phyloP scores from a whole-genome alignment of 2,888 invertebrate genomes.

The Paralinhomoeus sp. region DNA sequence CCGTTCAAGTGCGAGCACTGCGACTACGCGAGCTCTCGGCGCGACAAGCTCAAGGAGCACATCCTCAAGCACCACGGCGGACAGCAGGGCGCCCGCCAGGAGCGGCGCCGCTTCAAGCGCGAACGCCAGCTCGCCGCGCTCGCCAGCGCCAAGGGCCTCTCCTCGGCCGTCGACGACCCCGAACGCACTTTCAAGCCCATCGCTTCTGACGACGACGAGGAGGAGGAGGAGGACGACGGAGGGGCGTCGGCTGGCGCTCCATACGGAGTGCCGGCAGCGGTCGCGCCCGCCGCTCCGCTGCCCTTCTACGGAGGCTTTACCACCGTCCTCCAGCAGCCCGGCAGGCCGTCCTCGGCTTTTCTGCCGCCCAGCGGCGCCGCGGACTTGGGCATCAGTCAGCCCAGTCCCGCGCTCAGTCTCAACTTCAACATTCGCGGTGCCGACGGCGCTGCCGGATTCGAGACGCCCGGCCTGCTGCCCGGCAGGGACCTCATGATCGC shows the following conservation, averaged over 20 bases:
- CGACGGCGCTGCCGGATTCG: too few relatives aligned
- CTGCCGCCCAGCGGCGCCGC: conserved; percentile 5
- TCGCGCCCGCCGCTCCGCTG: too few relatives aligned
- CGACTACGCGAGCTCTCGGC: conserved; percentile 41
- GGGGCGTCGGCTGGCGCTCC: too few relatives aligned
- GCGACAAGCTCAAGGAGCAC: conserved; percentile 41
- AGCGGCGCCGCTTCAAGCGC: conserved; percentile 41
- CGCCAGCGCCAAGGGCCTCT: too few relatives aligned
- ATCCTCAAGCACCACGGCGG: conserved; percentile 29
- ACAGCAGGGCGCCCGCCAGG: conserved; percentile 56
- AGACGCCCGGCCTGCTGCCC: too few relatives aligned
- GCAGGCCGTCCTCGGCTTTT: conserved; percentile 6
- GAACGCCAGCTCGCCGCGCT: conserved; percentile 16
- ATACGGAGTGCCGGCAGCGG: too few relatives aligned
- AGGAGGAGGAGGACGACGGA: not conserved
- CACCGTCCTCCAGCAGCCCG: too few relatives aligned
- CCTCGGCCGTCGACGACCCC: not conserved
- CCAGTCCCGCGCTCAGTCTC: conserved; percentile 5
- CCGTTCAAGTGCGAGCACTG: conserved; percentile 42
- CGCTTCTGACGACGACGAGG: not conserved
- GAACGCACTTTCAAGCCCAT: conserved; percentile 2
- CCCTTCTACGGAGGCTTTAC: too few relatives aligned
- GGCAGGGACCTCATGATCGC: too few relatives aligned
- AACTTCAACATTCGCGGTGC: conserved; percentile 2
- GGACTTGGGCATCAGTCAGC: not conserved